phyloP scores from a whole-genome alignment of 2,113 vertebrate genomes.

The Triplophysa dalaica region DNA sequence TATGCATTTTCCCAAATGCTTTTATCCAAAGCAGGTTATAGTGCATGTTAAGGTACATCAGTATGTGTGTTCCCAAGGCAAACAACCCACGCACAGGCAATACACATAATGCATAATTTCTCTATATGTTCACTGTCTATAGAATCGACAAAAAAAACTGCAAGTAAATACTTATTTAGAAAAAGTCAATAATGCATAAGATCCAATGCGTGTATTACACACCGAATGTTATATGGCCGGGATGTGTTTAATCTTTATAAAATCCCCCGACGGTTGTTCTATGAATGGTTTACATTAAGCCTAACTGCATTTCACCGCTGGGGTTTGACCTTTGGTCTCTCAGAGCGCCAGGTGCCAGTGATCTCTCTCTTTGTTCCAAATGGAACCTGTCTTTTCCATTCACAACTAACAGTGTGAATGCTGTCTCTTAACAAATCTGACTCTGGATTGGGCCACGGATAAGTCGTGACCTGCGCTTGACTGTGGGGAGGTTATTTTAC shows the following conservation, averaged over 20 bases:
- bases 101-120: not conserved
- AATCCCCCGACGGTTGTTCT: not conserved
- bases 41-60: too few relatives aligned
- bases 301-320: not conserved
- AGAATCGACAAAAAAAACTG: not conserved
- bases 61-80: too few relatives aligned
- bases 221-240: not conserved
- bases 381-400: constrained; percentile 50
- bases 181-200: too few relatives aligned
- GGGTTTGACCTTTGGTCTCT: constrained; percentile 25
- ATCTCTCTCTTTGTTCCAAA: constrained; percentile 12
- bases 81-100: too few relatives aligned
- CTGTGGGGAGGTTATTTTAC: constrained; percentile 58
- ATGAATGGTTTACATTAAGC: constrained; percentile 3
- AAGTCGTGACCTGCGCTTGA: constrained; percentile 45
- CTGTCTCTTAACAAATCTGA: constrained; percentile 40
- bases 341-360: not conserved
- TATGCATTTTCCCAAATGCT: too few relatives aligned
- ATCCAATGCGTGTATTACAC: not conserved
- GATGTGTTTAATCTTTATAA: constrained; percentile 17
- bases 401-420: constrained; percentile 30
- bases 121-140: constrained; percentile 1
- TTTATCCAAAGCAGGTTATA: too few relatives aligned
- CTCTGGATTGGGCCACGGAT: constrained; percentile 41
- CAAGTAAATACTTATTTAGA: too few relatives aligned